Evolutionary conservation across 2,113 vertebrate genomes (phyloP).

Genomic region (Albula goreensis): DNA sequence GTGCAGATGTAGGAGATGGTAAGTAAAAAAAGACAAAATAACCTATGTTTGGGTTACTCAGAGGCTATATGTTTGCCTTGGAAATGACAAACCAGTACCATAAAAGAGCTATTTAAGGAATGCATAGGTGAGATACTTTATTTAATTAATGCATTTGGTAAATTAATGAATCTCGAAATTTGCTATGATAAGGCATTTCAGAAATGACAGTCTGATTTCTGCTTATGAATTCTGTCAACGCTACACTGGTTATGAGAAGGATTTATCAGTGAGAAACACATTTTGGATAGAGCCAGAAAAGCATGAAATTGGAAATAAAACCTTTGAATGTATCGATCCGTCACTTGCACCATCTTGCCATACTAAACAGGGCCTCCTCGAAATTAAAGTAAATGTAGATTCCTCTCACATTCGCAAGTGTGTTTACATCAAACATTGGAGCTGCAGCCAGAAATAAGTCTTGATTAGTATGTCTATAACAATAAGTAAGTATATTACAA

Average conservation of each 20-base stretch:
- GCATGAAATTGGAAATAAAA: slow-evolving; percentile 68
- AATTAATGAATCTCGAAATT: slow-evolving; percentile 11
- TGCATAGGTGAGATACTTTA: not conserved
- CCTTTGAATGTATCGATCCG: slow-evolving; percentile 56
- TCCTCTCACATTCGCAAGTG: not conserved
- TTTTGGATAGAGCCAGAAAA: slow-evolving; percentile 63
- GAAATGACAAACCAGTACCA: too few species aligned
- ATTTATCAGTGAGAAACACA: slow-evolving; percentile 61
- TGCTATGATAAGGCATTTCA: slow-evolving; percentile 39
- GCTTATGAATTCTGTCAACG: slow-evolving; percentile 53
- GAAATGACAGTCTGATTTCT: slow-evolving; percentile 45
- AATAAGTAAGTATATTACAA: not conserved
- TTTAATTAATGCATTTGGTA: slow-evolving; percentile 14
- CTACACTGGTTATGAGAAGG: slow-evolving; percentile 41
- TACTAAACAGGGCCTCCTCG: slow-evolving; percentile 32
- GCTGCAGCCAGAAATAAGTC: not conserved
- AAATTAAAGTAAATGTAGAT: slow-evolving; percentile 19
- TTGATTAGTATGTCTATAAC: not conserved
- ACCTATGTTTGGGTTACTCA: too few species aligned
- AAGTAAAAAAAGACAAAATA: too few species aligned
- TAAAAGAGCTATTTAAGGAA: not conserved
- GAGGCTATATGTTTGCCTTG: too few species aligned
- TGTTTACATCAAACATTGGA: not conserved
- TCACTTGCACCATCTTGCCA: slow-evolving; percentile 37
- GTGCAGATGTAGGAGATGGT: too few species aligned